Base-by-base conservation (phyloP, 2,113 vertebrate species). In the Willisornis vidua region DNA sequence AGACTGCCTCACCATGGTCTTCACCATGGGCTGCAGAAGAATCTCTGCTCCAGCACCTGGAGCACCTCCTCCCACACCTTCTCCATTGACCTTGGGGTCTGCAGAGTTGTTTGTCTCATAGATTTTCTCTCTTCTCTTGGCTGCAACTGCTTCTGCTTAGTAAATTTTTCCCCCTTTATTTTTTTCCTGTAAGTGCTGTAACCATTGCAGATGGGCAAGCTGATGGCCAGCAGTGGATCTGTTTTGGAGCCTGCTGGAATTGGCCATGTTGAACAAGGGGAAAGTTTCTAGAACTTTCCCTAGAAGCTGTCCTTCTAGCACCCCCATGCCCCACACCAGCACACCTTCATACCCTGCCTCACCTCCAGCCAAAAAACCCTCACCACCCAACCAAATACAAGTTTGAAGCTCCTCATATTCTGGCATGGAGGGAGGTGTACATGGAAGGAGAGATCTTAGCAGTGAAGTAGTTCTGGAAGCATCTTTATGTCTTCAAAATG, bases 381-480 rank as follows among this genome's bases (percentile, higher is more conserved):
- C 16, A 11, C 4, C 10, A n/a, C 19, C 5, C 45, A 52, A 59
- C 7, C 66, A 39, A 67, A 39, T 16, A 20, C 19, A 82, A 52
- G 8, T n/a, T 39, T 39, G 46, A 74, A 79, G 3, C 2, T 58
- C 16, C 12, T 67, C 8, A 26, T 75, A 66, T n/a, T 61, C 45
- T 62, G 39, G 15, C 0, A 1, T 11, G 14, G 2, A 23, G 3
- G 1, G 4, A 7, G 1, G 1, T 0, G 0, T 4, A 18, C 20
- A 37, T 7, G 16, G 12, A 3, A 71, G 13, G 10, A 29, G 9
- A 31, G 4, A 4, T 65, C 19, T 71, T 49, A 31, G 10, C 13
- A 49, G 15, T 13, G 6, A 13, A 86, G 18, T 19, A 75, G 25
- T 59, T 82, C 26, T 85, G 37, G 22, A 8, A 70, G 1, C 2